phyloP scores from a whole-genome alignment of 2,888 invertebrate species.

The Amitus sp. region DNA sequence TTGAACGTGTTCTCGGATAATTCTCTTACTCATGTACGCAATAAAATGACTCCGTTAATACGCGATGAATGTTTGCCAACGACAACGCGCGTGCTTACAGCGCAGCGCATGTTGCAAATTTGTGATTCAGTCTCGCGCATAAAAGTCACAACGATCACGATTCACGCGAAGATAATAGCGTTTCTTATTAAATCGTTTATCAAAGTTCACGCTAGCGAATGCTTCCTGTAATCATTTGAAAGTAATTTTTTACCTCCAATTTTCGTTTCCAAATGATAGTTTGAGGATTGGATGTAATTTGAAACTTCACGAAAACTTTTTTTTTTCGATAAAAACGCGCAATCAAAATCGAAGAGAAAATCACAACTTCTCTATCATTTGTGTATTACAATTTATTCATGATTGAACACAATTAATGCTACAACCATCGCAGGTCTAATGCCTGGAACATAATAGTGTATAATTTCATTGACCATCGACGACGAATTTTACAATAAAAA shows the following conservation, averaged over 20 bases:
- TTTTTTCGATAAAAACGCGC: no score
- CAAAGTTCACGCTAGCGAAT: no score
- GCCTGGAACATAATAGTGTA: conserved; percentile 45
- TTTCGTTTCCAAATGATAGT: no score
- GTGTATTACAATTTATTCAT: conserved; percentile 59
- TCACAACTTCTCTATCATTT: no score
- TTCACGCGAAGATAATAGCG: conserved; percentile 8
- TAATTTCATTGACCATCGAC: no score
- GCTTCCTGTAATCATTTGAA: no score
- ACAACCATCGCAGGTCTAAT: conserved; percentile 46
- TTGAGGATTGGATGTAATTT: no score
- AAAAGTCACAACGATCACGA: conserved; percentile 40
- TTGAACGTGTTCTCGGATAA: conserved; percentile 30
- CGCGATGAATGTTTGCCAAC: conserved; percentile 63
- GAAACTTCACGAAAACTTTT: no score
- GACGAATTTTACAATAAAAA: conserved; percentile 51
- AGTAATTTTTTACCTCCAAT: no score
- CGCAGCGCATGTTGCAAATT: conserved; percentile 56
- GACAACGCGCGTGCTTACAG: conserved; percentile 41
- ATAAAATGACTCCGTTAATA: conserved; percentile 64
- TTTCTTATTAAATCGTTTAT: conserved; percentile 5
- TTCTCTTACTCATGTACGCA: conserved; percentile 34
- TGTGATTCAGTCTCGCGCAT: conserved; percentile 54
- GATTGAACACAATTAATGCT: conserved; percentile 57
- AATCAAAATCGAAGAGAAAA: conserved; percentile 9